These are phyloP conservation scores for Loripinus fragilis DNA, from an alignment of 2,888 invertebrate genomes.

Conservation along the genomic window DNA sequence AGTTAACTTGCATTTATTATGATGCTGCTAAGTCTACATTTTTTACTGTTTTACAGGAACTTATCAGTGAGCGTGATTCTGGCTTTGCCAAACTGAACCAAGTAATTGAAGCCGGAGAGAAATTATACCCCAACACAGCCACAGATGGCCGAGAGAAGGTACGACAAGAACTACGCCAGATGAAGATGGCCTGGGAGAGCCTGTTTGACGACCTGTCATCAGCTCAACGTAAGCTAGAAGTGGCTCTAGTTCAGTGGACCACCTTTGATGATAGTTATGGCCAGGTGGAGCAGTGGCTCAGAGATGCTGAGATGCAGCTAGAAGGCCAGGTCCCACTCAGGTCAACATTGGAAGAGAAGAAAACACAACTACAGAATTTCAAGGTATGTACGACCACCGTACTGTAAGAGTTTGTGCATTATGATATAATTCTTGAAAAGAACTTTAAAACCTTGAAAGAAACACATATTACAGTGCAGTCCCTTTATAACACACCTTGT, in stretches of 20 bases:
- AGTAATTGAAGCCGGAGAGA: slow-evolving; percentile 91
- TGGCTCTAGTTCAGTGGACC: slow-evolving; percentile 95
- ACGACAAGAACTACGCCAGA: slow-evolving; percentile 91
- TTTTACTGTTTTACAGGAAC: slow-evolving; percentile 78
- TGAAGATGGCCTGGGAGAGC: slow-evolving; percentile 94
- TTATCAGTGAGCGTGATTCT: slow-evolving; percentile 90
- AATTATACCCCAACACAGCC: slow-evolving; percentile 95
- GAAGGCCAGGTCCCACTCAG: slow-evolving; percentile 91
- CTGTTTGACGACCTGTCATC: slow-evolving; percentile 92
- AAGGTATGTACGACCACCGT: too few relatives aligned
- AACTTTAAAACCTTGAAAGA: too few relatives aligned
- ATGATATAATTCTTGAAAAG: too few relatives aligned
- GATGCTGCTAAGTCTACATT: too few relatives aligned
- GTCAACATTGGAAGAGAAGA: slow-evolving; percentile 95
- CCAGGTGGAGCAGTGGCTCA: slow-evolving; percentile 91
- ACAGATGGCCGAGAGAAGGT: slow-evolving; percentile 95
- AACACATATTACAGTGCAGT: too few relatives aligned
- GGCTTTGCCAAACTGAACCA: slow-evolving; percentile 91
- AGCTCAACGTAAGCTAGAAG: slow-evolving; percentile 93
- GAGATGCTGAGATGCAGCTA: slow-evolving; percentile 89
- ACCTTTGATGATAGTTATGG: slow-evolving; percentile 95
- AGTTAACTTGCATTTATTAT: too few relatives aligned
- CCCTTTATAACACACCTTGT: too few relatives aligned
- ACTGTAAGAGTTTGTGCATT: too few relatives aligned
- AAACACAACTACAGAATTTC: slow-evolving; percentile 87